phyloP scores from a whole-genome alignment of 2,797 vertebrate genomes.

The Aviceda cuculoides region DNA sequence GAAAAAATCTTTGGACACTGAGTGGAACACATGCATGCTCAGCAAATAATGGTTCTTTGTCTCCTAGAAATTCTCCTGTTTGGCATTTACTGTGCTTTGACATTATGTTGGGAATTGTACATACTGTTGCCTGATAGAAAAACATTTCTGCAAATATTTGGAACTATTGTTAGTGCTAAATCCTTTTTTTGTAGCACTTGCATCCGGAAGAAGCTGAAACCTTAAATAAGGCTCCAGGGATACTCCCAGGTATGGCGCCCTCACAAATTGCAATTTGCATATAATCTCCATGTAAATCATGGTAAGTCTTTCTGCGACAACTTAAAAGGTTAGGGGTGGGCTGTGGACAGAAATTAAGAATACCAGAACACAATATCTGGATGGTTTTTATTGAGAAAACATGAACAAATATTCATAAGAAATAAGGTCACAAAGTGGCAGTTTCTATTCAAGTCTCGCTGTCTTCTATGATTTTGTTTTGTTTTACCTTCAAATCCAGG shows the following conservation, averaged over 20 bases:
- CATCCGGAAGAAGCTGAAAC: conserved; percentile 15
- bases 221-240: conserved; percentile 22
- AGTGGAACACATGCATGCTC: neutral
- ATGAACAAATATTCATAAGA: neutral
- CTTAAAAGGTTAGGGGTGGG: neutral
- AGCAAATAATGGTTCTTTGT: neutral
- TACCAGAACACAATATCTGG: neutral
- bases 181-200: conserved; percentile 3
- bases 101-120: neutral
- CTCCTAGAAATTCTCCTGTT: neutral
- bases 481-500: neutral
- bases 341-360: neutral
- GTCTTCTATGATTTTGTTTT: neutral
- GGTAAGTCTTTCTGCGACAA: neutral
- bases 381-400: neutral
- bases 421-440: neutral
- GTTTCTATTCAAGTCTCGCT: neutral
- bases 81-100: neutral
- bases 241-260: neutral
- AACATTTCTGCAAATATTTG: conserved; percentile 20
- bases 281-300: conserved; percentile 38
- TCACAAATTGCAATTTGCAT: conserved; percentile 16
- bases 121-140: neutral
- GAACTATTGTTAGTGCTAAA: neutral
- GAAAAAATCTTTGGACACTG: neutral